A percentile compares a stretch with the other conserved stretches of the same genome.
Evolutionary conservation across 2,797 vertebrate species (phyloP).

Genomic region (Ptychadena robeensis): DNA sequence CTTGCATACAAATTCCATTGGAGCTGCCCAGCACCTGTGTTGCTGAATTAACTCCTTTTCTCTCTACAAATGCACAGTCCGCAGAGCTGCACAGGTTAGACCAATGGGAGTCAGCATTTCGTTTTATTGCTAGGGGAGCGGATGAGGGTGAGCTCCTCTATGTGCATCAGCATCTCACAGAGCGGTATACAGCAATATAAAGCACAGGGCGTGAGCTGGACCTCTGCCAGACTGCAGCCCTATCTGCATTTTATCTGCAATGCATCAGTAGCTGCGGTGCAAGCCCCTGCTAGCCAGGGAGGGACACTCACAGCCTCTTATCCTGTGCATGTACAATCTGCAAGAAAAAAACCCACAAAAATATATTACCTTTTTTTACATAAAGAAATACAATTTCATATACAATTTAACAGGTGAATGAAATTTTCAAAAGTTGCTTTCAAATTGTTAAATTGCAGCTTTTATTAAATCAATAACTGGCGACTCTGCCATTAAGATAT

Average conservation of each 20-base stretch:
- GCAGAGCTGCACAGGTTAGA: not conserved
- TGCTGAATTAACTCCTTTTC: constrained; percentile 15
- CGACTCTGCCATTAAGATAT: no score
- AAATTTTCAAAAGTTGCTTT: no score
- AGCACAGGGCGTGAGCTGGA: constrained; percentile 42
- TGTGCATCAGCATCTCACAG: constrained; percentile 7
- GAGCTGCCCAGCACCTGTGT: not conserved
- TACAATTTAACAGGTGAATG: no score
- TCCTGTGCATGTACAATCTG: not conserved
- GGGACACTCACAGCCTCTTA: constrained; percentile 26
- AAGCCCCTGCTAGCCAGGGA: constrained; percentile 27
- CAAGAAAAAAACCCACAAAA: no score
- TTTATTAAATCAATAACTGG: no score
- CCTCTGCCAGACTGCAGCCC: constrained; percentile 46
- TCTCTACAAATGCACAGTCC: not conserved
- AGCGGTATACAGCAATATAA: constrained; percentile 14
- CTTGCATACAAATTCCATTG: constrained; percentile 1
- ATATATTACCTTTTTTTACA: no score
- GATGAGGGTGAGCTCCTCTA: not conserved
- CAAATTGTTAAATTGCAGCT: no score
- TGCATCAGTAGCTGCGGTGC: constrained; percentile 55
- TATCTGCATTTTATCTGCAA: constrained; percentile 62
- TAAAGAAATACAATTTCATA: no score
- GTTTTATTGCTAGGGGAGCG: constrained; percentile 26
- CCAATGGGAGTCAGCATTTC: not conserved